Evolutionary conservation across 2,888 invertebrate species (phyloP), one percentile per base, ranked within the genome.

Genomic region (Cordilura impudica): DNA sequence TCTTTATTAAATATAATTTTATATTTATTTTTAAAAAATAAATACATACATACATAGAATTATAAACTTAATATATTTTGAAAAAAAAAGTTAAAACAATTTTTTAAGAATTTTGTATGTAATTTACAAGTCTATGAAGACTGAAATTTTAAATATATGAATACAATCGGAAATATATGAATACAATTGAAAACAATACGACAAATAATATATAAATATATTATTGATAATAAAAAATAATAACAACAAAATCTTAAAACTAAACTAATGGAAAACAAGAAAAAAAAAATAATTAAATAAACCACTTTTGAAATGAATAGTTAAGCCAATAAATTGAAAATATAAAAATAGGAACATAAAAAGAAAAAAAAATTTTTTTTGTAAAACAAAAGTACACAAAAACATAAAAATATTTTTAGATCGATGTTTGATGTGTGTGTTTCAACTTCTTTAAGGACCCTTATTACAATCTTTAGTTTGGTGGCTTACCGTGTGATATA

Each of bases 241-340:
- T 63, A 79, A 79, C 73, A 78, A 78, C 70, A 71, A 66, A 51
- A 10, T 47, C 69, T 75, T 66, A 35, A 47, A 54, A 67, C 58
- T 70, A 78, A 26, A 65, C 26, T 21, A 53, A 51, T 26, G 39
- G 14, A 51, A 78, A 66, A 43, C n/a, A 69, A 73, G 43, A 29
- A 18, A 8, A 53, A 29, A 29, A 39, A 39, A 39, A 39, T 39
- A 39, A 12, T 39, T 39, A n/a, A 3, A 39, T 39, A 39, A n/a
- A n/a, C 35, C 35, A n/a, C 35, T 39, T 39, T 39, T 39, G 12
- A 39, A 45, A 53, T 16, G 19, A 56, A 66, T n/a, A 61, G 60
- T 56, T 67, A 61, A 77, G 71, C 77, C 71, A 65, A 45, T n/a
- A n/a, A n/a, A n/a, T n/a, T 18, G 31, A 39, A 43, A 47, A 31